These are phyloP conservation scores for western clawed frog (Xenopus tropicalis) DNA, from an alignment of 2,113 vertebrate species.

Conservation along the genomic window DNA sequence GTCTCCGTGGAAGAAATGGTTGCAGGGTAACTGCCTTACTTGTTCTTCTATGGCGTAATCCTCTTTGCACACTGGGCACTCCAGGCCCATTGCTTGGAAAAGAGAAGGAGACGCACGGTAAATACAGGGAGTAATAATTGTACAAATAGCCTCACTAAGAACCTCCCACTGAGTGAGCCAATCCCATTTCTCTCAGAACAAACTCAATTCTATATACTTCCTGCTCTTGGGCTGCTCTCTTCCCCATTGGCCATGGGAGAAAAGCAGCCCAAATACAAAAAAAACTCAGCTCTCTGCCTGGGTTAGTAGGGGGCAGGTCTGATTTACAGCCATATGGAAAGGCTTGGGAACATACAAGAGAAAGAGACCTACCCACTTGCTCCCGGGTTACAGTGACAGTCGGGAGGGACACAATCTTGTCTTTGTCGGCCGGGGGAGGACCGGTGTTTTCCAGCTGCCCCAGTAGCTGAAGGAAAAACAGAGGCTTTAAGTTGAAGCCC, in stretches of 20 bases:
- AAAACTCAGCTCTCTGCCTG: too few relatives aligned
- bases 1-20: slow-evolving; percentile 94
- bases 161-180: too few relatives aligned
- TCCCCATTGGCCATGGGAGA: too few relatives aligned
- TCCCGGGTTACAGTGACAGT: slow-evolving; percentile 91
- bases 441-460: slow-evolving; percentile 94
- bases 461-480: slow-evolving; percentile 70
- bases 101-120: neutral
- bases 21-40: slow-evolving; percentile 91
- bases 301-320: too few relatives aligned
- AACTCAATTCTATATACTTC: too few relatives aligned
- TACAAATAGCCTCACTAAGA: too few relatives aligned
- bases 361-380: slow-evolving; percentile 80
- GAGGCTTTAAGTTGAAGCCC: fast-evolving
- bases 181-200: too few relatives aligned
- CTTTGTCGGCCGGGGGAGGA: slow-evolving; percentile 91
- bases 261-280: too few relatives aligned
- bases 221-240: too few relatives aligned
- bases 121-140: neutral
- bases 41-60: slow-evolving; percentile 83
- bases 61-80: slow-evolving; percentile 96
- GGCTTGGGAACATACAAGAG: neutral
- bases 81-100: slow-evolving; percentile 83
- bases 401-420: slow-evolving; percentile 90
- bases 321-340: too few relatives aligned